These are phyloP conservation scores for Protodeltote pygarga DNA, from an alignment of 2,888 invertebrate genomes.

Conservation along the genomic window DNA sequence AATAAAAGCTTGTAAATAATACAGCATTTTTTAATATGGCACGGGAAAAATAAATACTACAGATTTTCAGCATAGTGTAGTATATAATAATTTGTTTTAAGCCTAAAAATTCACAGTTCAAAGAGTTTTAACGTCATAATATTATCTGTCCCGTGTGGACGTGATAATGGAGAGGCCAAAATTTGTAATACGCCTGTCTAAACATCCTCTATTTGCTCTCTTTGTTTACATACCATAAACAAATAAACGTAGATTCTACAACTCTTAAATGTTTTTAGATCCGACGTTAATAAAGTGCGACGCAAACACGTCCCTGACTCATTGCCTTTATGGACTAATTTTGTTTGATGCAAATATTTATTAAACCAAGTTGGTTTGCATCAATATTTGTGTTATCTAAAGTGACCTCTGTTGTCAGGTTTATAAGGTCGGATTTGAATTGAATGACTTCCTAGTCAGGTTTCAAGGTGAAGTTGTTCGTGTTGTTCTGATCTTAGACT, in stretches of 20 bases:
- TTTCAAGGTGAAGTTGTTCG: conserved; percentile 30
- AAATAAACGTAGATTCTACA: conserved; percentile 8
- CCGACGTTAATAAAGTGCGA: conserved; percentile 17
- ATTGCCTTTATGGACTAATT: conserved; percentile 16
- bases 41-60: no score
- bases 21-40: no score
- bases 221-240: conserved; percentile 27
- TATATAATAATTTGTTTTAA: no score
- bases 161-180: conserved; percentile 7
- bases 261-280: conserved; percentile 10
- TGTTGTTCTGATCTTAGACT: conserved; percentile 14
- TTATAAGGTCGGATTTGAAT: conserved; percentile 28
- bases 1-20: no score
- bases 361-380: conserved; percentile 6
- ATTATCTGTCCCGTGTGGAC: no score
- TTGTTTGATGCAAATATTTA: conserved; percentile 29
- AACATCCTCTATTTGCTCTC: conserved; percentile 38
- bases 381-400: conserved; percentile 22
- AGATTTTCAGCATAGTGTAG: no score
- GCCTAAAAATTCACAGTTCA: no score
- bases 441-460: conserved; percentile 33
- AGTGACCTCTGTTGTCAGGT: conserved; percentile 23
- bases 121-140: no score
- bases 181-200: conserved; percentile 3
- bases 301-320: conserved; percentile 17